Evolutionary conservation across 1,140 invertebrate genomes (phyloP), one percentile per base, ranked within the genome.

Genomic region (Phocides pigmalion): DNA sequence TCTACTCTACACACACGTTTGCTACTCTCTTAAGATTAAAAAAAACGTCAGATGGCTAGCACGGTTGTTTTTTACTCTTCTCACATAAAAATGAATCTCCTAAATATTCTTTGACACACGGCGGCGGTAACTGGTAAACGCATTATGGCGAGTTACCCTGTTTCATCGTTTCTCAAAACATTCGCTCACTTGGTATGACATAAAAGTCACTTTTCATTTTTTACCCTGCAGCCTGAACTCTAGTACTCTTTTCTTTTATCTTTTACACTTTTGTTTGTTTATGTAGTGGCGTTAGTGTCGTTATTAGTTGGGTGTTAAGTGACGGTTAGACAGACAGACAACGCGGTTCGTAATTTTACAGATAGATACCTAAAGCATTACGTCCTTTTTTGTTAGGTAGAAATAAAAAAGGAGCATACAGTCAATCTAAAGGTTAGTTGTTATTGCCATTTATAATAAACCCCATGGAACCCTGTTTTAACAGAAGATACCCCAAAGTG

Each of bases 71-170:
- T n/a, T n/a, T n/a, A n/a, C n/a, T n/a, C n/a, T 32, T 11, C 0
- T 32, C 2, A 32, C 28, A 4, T 11, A 2, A 11, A 32, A 32
- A 32, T 32, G n/a, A 32, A 11, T 11, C 2, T 32, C 9, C 16
- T 44, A 0, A 3, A 49, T 82, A 72, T 17, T 82, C 79, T 81
- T 70, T 84, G 82, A 1, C 37, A 11, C 12, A 16, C 51, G 56
- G 14, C 64, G 64, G 64, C 22, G 58, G 67, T 66, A 69, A 71
- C 70, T 61, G 71, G 71, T 86, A 80, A 87, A 81, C 74, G 69
- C 72, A 82, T 87, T 84, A 87, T 75, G 77, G 79, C 77, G 74
- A 82, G 78, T 78, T 79, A 72, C 75, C 64, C 59, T 78, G 72
- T 76, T 72, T 70, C 65, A 77, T 72, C 56, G 59, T 77, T 70